Conservation (phyloP, 2,888 invertebrate genomes). For the Idaea dimidiata region DNA sequence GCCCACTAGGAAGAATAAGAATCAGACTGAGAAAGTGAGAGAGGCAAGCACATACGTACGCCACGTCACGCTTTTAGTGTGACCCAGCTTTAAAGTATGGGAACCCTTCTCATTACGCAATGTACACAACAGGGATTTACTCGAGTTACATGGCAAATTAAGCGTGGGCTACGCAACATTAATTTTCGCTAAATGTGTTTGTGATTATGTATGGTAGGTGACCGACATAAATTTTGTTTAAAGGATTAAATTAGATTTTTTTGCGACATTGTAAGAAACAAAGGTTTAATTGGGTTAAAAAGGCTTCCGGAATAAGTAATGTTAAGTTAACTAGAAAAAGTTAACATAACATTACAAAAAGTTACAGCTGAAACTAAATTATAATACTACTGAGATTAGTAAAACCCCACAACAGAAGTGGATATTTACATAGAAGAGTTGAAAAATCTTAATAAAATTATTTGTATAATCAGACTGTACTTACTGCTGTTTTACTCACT, state of each 20-base stretch:
- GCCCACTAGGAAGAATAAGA: no score
- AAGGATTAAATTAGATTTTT: background rate
- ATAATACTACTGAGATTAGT: no score
- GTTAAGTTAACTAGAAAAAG: background rate
- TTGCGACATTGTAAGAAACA: background rate
- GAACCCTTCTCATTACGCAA: background rate
- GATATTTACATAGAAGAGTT: no score
- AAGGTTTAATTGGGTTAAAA: background rate
- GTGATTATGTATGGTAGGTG: background rate
- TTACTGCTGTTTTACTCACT: no score
- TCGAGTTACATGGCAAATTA: conserved; percentile 2
- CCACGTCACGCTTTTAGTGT: no score
- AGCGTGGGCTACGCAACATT: background rate
- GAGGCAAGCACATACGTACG: no score
- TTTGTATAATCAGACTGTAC: no score
- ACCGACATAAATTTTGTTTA: conserved; percentile 1
- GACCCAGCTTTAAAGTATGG: background rate
- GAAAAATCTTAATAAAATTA: no score
- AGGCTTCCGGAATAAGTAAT: background rate
- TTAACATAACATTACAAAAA: no score
- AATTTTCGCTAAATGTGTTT: conserved; percentile 1
- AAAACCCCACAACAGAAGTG: no score
- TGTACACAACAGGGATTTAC: background rate
- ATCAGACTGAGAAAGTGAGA: no score
- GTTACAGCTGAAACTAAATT: no score